phyloP scores from a whole-genome alignment of 2,888 invertebrate species.

The Melanostoma scalare region DNA sequence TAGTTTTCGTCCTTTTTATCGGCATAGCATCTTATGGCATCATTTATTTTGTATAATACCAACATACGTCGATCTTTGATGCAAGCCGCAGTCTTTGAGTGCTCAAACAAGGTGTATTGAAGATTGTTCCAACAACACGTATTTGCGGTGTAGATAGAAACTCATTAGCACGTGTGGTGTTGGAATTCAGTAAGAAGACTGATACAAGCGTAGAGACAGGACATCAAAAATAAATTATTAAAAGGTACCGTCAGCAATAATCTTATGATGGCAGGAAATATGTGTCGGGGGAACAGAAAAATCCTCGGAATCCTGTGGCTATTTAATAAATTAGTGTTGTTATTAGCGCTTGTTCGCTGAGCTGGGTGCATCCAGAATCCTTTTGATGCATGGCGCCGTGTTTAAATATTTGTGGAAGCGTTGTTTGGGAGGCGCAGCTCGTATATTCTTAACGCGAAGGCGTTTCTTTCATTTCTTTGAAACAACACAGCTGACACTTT shows the following conservation, averaged over 20 bases:
- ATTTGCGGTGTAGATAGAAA: conserved; percentile 56
- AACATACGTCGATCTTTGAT: conserved; percentile 61
- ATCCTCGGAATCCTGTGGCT: conserved; percentile 44
- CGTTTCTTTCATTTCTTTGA: conserved; percentile 53
- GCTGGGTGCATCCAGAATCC: conserved; percentile 9
- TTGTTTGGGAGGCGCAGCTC: conserved; percentile 26
- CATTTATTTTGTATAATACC: conserved; percentile 57
- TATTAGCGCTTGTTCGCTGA: conserved; percentile 44
- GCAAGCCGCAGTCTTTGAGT: conserved; percentile 15
- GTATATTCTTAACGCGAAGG: conserved; percentile 50
- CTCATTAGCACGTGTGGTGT: conserved; percentile 75
- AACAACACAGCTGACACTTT: conserved; percentile 58
- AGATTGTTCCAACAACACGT: conserved; percentile 51
- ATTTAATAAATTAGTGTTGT: conserved; percentile 68
- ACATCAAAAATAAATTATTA: conserved; percentile 44
- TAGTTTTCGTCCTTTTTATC: conserved; percentile 64
- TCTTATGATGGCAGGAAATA: conserved; percentile 62
- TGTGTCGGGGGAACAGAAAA: conserved; percentile 42
- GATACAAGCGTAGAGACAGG: conserved; percentile 18
- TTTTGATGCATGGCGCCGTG: conserved; percentile 56
- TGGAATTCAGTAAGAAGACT: conserved; percentile 49
- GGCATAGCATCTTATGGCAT: conserved; percentile 31
- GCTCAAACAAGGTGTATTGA: conserved; percentile 59
- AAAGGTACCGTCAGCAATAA: conserved; percentile 46
- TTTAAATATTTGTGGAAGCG: conserved; percentile 66